These are phyloP conservation scores for Amblyornis subalaris DNA, from an alignment of 2,113 vertebrate genomes.

Conservation along the genomic window DNA sequence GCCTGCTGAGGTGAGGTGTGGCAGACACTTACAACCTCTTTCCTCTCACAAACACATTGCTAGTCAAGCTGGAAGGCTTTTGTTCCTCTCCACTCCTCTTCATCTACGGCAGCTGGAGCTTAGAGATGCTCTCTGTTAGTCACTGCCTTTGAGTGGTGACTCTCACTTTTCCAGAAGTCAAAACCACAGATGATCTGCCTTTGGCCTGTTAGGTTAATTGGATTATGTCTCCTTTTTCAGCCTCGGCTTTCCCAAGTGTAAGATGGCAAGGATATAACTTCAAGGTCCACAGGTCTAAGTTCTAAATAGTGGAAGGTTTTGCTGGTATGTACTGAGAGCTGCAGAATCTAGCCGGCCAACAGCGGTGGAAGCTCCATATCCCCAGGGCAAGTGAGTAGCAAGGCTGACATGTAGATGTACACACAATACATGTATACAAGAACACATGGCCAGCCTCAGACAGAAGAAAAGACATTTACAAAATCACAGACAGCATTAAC, in stretches of 20 bases:
- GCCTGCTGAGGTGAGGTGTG: background rate
- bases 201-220: background rate
- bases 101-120: rapidly evolving
- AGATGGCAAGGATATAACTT: background rate
- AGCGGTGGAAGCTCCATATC: background rate
- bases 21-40: background rate
- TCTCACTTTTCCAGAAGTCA: background rate
- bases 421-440: background rate
- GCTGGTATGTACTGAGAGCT: background rate
- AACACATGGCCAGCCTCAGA: background rate
- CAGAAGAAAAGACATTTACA: background rate
- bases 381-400: rapidly evolving
- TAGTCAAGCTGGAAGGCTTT: background rate
- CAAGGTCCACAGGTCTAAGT: background rate
- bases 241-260: background rate
- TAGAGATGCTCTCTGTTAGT: background rate
- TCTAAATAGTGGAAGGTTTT: background rate
- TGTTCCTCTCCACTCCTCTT: background rate
- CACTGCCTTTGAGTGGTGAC: background rate
- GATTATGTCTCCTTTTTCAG: background rate
- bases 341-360: background rate
- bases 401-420: background rate
- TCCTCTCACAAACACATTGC: background rate
- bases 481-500: background rate
- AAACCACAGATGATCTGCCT: background rate